A percentile compares a stretch with the other conserved stretches of the same genome.
phyloP scores from a whole-genome alignment of 2,113 vertebrate genomes.

The Leptodactylus fuscus region DNA sequence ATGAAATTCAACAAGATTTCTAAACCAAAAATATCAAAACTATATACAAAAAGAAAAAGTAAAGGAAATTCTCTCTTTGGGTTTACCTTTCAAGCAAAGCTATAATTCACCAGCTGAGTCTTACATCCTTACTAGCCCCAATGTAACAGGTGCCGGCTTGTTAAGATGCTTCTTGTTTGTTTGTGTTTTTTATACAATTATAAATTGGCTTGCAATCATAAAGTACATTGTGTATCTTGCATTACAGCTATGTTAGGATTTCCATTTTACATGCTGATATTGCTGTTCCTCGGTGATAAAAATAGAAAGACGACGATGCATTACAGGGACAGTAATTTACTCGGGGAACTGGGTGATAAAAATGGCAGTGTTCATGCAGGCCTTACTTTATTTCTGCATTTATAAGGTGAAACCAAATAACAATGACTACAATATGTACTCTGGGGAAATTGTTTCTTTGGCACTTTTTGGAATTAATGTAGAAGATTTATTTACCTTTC shows the following conservation, averaged over 20 bases:
- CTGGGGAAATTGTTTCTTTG: slow-evolving; percentile 58
- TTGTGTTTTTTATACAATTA: slow-evolving; percentile 41
- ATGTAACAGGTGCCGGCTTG: slow-evolving; percentile 37
- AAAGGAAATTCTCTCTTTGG: no score
- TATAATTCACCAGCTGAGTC: slow-evolving; percentile 10
- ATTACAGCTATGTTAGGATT: slow-evolving; percentile 56
- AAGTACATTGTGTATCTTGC: slow-evolving; percentile 57
- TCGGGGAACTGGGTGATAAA: slow-evolving; percentile 59
- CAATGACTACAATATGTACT: slow-evolving; percentile 57
- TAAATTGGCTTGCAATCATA: slow-evolving; percentile 50
- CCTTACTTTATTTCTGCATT: slow-evolving; percentile 59
- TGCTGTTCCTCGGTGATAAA: slow-evolving; percentile 58
- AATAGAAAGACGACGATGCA: slow-evolving; percentile 58
- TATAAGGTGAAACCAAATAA: slow-evolving; percentile 59
- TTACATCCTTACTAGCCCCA: background rate
- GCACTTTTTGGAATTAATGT: slow-evolving; percentile 60
- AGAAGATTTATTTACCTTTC: slow-evolving; percentile 60
- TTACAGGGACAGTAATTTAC: slow-evolving; percentile 59
- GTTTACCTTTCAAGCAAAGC: background rate
- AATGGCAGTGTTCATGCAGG: slow-evolving; percentile 48
- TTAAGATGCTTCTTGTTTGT: slow-evolving; percentile 21
- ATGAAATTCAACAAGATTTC: no score
- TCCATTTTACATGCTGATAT: slow-evolving; percentile 60
- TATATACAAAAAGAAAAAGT: no score
- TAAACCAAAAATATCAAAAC: no score